A percentile compares a stretch with the other conserved stretches of the same genome.
Evolutionary conservation across 1,140 invertebrate genomes (phyloP).

Genomic region (Plodia interpunctella): DNA sequence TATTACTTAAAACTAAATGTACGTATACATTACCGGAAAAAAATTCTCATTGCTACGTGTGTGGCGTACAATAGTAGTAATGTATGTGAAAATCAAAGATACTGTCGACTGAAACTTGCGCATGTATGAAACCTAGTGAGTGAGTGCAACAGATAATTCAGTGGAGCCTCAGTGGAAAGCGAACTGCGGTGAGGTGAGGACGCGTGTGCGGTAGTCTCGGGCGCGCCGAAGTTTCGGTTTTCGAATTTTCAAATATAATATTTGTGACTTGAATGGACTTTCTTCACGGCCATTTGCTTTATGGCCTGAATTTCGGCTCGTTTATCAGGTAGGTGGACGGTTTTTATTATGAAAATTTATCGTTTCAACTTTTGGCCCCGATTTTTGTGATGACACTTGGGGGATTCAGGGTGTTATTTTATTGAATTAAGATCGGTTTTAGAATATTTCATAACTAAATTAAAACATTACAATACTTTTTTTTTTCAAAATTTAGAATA

Average conservation of each 20-base stretch:
- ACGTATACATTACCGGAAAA: not conserved
- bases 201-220: constrained; percentile 15
- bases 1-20: not conserved
- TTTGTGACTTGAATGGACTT: constrained; percentile 16
- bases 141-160: constrained; percentile 29
- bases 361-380: not conserved
- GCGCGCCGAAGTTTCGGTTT: constrained; percentile 23
- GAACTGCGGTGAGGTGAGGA: constrained; percentile 18
- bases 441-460: not conserved
- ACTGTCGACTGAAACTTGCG: constrained; percentile 20
- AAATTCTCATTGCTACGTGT: not conserved
- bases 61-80: constrained; percentile 8
- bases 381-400: constrained; percentile 1
- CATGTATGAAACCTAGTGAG: constrained; percentile 28
- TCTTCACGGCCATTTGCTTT: constrained; percentile 16
- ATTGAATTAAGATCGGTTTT: not conserved
- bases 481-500: no score
- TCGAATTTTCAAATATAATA: constrained; percentile 23
- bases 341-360: constrained; percentile 12
- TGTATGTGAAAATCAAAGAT: constrained; percentile 17
- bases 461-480: not conserved
- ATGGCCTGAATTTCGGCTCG: constrained; percentile 10
- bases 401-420: no score
- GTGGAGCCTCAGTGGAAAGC: constrained; percentile 27
- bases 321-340: constrained; percentile 15